A percentile compares a stretch with the other conserved stretches of the same genome.
Evolutionary conservation across 2,888 invertebrate species (phyloP).

Genomic region (Anoncus sp.): DNA sequence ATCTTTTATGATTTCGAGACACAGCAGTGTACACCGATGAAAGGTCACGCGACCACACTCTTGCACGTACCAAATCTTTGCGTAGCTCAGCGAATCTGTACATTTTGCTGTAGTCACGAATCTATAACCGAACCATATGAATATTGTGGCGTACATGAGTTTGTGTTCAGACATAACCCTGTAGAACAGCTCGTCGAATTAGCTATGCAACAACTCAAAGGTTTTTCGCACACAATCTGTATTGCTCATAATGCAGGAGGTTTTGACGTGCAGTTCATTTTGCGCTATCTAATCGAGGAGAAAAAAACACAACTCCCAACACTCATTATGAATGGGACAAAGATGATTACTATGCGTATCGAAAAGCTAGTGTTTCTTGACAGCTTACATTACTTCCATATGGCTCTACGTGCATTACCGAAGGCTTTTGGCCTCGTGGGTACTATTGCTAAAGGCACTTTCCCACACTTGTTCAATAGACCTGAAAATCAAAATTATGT

Average conservation of each 20-base stretch:
- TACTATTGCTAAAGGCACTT: conserved; percentile 66
- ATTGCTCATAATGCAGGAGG: conserved; percentile 45
- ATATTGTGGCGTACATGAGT: too few species aligned
- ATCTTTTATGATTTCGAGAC: too few species aligned
- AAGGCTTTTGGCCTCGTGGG: conserved; percentile 69
- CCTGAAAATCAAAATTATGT: conserved; percentile 7
- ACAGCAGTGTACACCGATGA: too few species aligned
- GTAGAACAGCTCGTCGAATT: too few species aligned
- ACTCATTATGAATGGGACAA: conserved; percentile 67
- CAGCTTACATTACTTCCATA: conserved; percentile 72
- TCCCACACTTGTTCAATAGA: conserved; percentile 56
- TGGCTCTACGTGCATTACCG: conserved; percentile 67
- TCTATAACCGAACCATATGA: too few species aligned
- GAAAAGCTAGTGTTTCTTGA: conserved; percentile 67
- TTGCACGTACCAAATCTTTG: too few species aligned
- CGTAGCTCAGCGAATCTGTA: too few species aligned
- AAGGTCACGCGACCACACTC: too few species aligned
- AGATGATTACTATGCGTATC: conserved; percentile 59
- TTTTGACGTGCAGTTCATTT: conserved; percentile 53
- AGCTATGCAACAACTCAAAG: too few species aligned
- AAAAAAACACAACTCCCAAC: conserved; percentile 39
- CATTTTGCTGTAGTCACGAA: too few species aligned
- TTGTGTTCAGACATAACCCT: too few species aligned
- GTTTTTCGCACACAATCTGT: conserved; percentile 48
- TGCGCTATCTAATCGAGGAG: background rate